These are phyloP conservation scores for Coenonympha glycerion DNA, from an alignment of 2,888 invertebrate genomes.

Conservation along the genomic window DNA sequence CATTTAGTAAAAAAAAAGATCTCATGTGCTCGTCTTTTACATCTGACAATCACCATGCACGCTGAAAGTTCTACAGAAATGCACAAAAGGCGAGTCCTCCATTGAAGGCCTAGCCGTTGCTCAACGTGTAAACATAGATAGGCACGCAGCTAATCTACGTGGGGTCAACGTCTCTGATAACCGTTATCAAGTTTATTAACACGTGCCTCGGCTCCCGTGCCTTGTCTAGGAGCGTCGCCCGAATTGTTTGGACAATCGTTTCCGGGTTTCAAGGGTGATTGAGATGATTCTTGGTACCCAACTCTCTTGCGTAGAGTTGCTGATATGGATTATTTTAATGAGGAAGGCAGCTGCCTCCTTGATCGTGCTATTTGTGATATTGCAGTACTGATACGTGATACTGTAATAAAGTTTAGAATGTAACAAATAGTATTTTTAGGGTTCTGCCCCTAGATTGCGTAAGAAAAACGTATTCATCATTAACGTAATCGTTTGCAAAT, in stretches of 20 bases:
- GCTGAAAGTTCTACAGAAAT: background rate
- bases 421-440: background rate
- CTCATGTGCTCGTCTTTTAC: too few relatives aligned
- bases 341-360: too few relatives aligned
- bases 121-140: constrained; percentile 42
- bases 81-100: constrained; percentile 6
- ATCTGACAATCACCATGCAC: too few relatives aligned
- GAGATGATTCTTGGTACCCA: background rate
- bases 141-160: constrained; percentile 38
- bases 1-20: too few relatives aligned
- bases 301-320: too few relatives aligned
- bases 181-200: constrained; percentile 60
- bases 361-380: too few relatives aligned
- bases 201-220: constrained; percentile 36
- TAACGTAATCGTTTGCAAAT: too few relatives aligned
- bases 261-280: constrained; percentile 11
- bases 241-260: constrained; percentile 6
- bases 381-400: too few relatives aligned
- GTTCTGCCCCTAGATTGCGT: too few relatives aligned
- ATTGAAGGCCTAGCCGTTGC: constrained; percentile 45
- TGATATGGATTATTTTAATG: too few relatives aligned
- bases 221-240: constrained; percentile 3
- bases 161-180: constrained; percentile 51
- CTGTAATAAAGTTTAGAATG: too few relatives aligned
- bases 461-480: too few relatives aligned